Base-by-base conservation (phyloP, 2,888 invertebrate genomes). In the Sussaba pulchella region DNA sequence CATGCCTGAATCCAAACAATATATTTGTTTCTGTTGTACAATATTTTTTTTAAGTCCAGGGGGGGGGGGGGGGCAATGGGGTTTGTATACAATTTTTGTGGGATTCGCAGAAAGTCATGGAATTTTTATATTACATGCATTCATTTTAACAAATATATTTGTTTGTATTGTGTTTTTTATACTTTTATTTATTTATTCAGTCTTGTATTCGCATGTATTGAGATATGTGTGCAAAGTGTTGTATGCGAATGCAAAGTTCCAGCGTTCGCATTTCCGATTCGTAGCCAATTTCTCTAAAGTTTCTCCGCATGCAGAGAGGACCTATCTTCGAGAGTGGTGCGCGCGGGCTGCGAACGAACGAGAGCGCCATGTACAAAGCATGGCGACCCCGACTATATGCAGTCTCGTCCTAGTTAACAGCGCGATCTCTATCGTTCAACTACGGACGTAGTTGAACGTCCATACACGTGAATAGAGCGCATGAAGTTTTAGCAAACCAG, bases 311-410 rank as follows among this genome's bases (percentile, higher is more conserved):
- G 63, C 41, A 50, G 64, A n/a, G 43, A 10, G 45, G 39, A 19
- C 43, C 75, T 31, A 80, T 80, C 75, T 67, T 72, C 61, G 71
- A 52, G 78, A 79, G 78, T 74, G 71, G 75, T 63, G 80, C 80
- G 75, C 67, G 72, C n/a, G n/a, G n/a, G n/a, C n/a, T n/a, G 24
- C 45, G 14, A 19, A 36, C 52, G 54, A 67, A 70, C 61, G 43
- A 63, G 45, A 63, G 31, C 71, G 9, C 19, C 19, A 14, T 63
- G 47, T 41, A 59, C 12, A 47, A 36, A 61, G 41, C 36, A 50
- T 50, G 50, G n/a, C 31, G 52, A 63, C 69, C 50, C 47, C 54
- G 41, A 9, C 21, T 17, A 39, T 45, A 43, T 50, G 52, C 36
- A 47, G 74, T 74, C 50, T 57, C 69, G 70, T 31, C 64, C 74